These are phyloP conservation scores for human (Homo sapiens) DNA, from an alignment of 2,113 vertebrate species.

Conservation along the genomic window DNA sequence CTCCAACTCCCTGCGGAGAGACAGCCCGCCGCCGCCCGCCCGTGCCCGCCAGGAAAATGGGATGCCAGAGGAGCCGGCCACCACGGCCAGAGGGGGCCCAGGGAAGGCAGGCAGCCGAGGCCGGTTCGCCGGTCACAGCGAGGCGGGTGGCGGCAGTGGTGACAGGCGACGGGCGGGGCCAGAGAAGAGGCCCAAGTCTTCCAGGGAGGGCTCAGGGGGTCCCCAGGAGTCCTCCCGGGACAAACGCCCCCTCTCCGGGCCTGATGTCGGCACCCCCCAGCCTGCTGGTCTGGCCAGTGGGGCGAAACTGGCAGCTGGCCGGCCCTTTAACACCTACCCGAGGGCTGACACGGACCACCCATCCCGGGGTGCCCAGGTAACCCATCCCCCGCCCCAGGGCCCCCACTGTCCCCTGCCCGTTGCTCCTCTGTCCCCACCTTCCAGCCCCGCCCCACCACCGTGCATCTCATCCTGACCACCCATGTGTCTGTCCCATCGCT, in stretches of 20 bases:
- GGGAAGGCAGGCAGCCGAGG: conserved; percentile 65
- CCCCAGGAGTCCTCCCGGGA: conserved; percentile 91
- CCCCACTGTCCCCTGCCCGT: neutral
- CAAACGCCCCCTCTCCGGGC: conserved; percentile 93
- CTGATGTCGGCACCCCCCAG: conserved; percentile 90
- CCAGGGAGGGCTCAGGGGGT: conserved; percentile 72
- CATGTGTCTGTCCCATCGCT: neutral
- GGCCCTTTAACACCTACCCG: conserved; percentile 96
- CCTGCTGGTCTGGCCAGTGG: conserved; percentile 84
- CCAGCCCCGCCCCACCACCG: neutral
- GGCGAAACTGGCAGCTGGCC: conserved; percentile 85
- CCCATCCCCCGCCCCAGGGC: neutral
- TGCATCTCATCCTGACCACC: conserved; percentile 47
- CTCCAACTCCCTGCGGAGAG: conserved; percentile 94
- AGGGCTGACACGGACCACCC: conserved; percentile 91
- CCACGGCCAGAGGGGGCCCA: conserved; percentile 61
- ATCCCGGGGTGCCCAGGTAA: conserved; percentile 89
- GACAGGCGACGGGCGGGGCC: conserved; percentile 80
- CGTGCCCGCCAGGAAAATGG: conserved; percentile 82
- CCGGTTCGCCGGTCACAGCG: conserved; percentile 49
- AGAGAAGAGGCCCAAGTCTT: conserved; percentile 91
- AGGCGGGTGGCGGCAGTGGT: conserved; percentile 77
- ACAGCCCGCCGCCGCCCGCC: conserved; percentile 90
- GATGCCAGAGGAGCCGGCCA: conserved; percentile 81
- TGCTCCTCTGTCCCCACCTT: neutral